Evolutionary conservation across 2,888 invertebrate genomes (phyloP).

Genomic region (Leptogaster cylindrica): DNA sequence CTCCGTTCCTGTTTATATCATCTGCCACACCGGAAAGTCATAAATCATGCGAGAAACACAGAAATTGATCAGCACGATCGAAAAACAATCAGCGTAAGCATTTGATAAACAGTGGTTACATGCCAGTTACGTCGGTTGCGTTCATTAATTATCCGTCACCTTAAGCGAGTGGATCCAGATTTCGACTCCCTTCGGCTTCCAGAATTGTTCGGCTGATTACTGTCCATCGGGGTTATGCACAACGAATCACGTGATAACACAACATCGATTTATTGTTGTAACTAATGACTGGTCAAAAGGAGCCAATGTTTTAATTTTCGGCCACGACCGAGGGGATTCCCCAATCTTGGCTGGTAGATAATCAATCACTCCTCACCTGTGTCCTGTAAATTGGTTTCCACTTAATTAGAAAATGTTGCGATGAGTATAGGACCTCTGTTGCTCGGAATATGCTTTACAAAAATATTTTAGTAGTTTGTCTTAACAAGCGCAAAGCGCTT

Average conservation of each 20-base stretch:
- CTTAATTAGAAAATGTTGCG: background rate
- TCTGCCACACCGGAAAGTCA: constrained; percentile 42
- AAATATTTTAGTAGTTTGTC: constrained; percentile 13
- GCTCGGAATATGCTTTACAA: background rate
- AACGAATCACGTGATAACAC: constrained; percentile 13
- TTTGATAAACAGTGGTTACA: constrained; percentile 47
- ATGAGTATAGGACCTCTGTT: background rate
- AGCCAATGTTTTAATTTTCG: constrained; percentile 34
- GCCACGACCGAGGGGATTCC: background rate
- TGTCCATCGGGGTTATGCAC: background rate
- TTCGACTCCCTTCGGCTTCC: constrained; percentile 30
- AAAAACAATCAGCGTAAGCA: constrained; percentile 45
- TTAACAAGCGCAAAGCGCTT: constrained; percentile 27
- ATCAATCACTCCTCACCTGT: constrained; percentile 23
- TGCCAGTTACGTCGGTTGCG: constrained; percentile 40
- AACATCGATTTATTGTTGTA: constrained; percentile 35
- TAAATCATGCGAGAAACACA: constrained; percentile 41
- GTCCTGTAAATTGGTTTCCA: constrained; percentile 21
- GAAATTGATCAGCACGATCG: constrained; percentile 44
- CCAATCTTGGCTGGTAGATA: background rate
- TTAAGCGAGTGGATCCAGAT: constrained; percentile 7
- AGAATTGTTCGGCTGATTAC: constrained; percentile 11
- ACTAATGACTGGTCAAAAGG: constrained; percentile 38
- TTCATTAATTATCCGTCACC: constrained; percentile 44
- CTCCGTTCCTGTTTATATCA: constrained; percentile 26